Percentiles rank a stretch among this genome's conserved stretches.
phyloP scores from a whole-genome alignment of 1,140 invertebrate species.

The Diorhabda sublineata region DNA sequence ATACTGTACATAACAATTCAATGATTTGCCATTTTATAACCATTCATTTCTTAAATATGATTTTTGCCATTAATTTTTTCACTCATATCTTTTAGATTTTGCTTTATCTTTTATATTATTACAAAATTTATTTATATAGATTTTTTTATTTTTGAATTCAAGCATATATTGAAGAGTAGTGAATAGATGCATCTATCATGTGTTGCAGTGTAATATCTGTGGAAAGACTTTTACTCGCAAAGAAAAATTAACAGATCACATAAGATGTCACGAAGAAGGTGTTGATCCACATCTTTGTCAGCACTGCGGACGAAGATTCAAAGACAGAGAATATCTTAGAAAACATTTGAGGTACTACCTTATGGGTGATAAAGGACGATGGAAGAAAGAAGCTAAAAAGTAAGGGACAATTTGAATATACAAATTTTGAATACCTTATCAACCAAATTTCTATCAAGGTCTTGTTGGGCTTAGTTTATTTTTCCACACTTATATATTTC shows the following conservation, averaged over 20 bases:
- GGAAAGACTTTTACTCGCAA: slow-evolving; percentile 16
- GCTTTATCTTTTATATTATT: too few species aligned
- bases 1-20: too few species aligned
- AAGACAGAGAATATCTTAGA: slow-evolving; percentile 11
- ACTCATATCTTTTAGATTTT: too few species aligned
- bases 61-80: too few species aligned
- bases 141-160: slow-evolving; percentile 10
- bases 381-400: slow-evolving; percentile 48
- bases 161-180: slow-evolving; percentile 33
- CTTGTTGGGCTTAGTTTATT: too few species aligned
- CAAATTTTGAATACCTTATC: too few species aligned
- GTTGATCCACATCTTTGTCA: slow-evolving; percentile 8
- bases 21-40: too few species aligned
- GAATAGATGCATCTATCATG: slow-evolving; percentile 12
- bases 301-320: slow-evolving; percentile 17
- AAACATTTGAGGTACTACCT: slow-evolving; percentile 18
- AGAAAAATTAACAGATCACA: slow-evolving; percentile 16
- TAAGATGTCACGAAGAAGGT: slow-evolving; percentile 12
- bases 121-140: too few species aligned
- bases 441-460: too few species aligned
- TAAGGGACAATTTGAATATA: not conserved
- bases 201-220: slow-evolving; percentile 21
- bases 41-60: too few species aligned
- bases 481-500: too few species aligned
- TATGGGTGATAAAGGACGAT: slow-evolving; percentile 22